These are phyloP conservation scores for Istiophorus platypterus DNA, from an alignment of 2,113 vertebrate genomes.

Conservation along the genomic window DNA sequence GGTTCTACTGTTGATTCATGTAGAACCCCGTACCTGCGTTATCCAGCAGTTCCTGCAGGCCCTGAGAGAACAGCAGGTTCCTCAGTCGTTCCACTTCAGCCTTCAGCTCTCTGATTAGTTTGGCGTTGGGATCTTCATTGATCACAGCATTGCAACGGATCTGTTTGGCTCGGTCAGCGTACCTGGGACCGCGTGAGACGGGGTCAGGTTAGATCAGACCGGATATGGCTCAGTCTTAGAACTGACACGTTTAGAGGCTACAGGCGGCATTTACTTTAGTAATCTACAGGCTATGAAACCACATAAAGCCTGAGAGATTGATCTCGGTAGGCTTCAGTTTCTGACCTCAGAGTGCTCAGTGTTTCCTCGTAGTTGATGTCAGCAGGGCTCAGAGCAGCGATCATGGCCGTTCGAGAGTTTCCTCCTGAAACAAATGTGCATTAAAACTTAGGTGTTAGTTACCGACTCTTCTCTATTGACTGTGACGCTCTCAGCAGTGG, in stretches of 20 bases:
- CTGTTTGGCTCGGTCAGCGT: constrained; percentile 92
- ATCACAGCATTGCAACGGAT: constrained; percentile 92
- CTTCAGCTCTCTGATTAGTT: constrained; percentile 91
- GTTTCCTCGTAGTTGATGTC: constrained; percentile 94
- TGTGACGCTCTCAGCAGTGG: too few relatives aligned
- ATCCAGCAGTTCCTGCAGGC: constrained; percentile 84
- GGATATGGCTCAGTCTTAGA: background rate
- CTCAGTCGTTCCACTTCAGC: constrained; percentile 89
- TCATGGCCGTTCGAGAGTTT: constrained; percentile 93
- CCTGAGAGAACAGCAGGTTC: constrained; percentile 88
- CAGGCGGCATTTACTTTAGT: too few relatives aligned
- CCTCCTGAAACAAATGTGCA: constrained; percentile 82
- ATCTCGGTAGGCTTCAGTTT: fast-evolving
- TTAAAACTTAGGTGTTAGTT: background rate
- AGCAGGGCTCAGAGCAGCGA: constrained; percentile 91
- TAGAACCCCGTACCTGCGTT: constrained; percentile 45
- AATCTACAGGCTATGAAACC: too few relatives aligned
- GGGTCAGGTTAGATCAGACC: background rate
- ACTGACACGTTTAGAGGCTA: background rate
- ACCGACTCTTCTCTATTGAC: too few relatives aligned
- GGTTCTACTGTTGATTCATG: background rate
- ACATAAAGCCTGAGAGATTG: background rate
- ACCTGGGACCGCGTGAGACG: constrained; percentile 74
- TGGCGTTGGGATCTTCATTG: constrained; percentile 92
- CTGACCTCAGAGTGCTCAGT: constrained; percentile 87